Evolutionary conservation across 2,797 vertebrate species (phyloP).

Genomic region (Lateolabrax maculatus): DNA sequence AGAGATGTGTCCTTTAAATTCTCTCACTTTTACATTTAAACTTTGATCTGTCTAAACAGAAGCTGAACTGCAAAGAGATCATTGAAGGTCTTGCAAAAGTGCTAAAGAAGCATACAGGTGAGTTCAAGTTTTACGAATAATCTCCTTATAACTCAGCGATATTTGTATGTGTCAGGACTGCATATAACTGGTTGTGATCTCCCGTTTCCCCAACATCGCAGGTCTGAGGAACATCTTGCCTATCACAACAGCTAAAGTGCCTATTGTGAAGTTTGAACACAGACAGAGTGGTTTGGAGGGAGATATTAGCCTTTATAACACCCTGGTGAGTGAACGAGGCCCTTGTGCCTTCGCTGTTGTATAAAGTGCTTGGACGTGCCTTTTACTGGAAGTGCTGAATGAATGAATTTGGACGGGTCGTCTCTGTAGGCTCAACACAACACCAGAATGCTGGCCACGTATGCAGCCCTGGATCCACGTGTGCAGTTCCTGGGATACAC

Average conservation of each 20-base stretch:
- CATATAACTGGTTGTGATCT: slow-evolving; percentile 3
- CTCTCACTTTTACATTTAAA: background rate
- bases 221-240: slow-evolving; percentile 99
- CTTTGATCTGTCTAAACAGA: slow-evolving; percentile 82
- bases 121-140: background rate
- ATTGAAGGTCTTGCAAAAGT: slow-evolving; percentile 98
- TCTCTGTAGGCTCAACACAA: slow-evolving; percentile 95
- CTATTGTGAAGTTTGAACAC: slow-evolving; percentile 99
- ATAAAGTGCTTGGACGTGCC: background rate
- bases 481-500: slow-evolving; percentile 97
- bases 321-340: slow-evolving; percentile 87
- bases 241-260: slow-evolving; percentile 99
- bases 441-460: slow-evolving; percentile 97
- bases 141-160: background rate
- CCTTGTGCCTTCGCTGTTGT: background rate
- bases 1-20: background rate
- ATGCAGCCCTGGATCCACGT: slow-evolving; percentile 95
- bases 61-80: slow-evolving; percentile 98
- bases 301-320: slow-evolving; percentile 99
- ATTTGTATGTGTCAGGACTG: background rate
- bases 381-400: background rate
- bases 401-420: slow-evolving; percentile 11
- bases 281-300: slow-evolving; percentile 95
- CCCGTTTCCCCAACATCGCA: slow-evolving; percentile 55
- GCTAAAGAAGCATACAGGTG: slow-evolving; percentile 97